A percentile compares a stretch with the other conserved stretches of the same genome.
phyloP scores from a whole-genome alignment of 1,140 invertebrate species.

The Lucilia cuprina region DNA sequence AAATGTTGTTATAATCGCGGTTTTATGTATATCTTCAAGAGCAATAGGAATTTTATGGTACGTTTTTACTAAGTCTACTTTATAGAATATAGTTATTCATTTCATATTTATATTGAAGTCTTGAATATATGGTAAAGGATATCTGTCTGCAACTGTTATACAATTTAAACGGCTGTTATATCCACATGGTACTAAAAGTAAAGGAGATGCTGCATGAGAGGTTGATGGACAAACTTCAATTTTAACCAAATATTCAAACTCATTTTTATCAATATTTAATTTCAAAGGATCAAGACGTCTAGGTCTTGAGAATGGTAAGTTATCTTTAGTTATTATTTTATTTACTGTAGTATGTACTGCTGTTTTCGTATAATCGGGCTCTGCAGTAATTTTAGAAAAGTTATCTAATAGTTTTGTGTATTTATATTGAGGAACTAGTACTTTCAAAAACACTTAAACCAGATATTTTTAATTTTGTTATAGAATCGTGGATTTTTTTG shows the following conservation, averaged over 20 bases:
- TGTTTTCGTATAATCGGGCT: background rate
- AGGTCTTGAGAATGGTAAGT: background rate
- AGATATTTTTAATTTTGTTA: too few relatives aligned
- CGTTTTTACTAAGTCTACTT: background rate
- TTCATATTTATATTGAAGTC: background rate
- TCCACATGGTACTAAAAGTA: conserved; percentile 60
- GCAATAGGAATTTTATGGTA: background rate
- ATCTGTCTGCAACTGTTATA: conserved; percentile 40
- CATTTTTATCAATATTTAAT: conserved; percentile 40
- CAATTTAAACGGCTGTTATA: background rate
- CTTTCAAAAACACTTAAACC: background rate
- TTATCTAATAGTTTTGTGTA: background rate
- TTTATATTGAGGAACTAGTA: background rate
- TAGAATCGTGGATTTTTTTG: too few relatives aligned
- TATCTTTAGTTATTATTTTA: background rate
- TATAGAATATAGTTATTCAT: background rate
- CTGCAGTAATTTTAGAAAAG: background rate
- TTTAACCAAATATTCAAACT: conserved; percentile 51
- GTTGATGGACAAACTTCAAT: conserved; percentile 50
- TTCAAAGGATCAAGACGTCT: background rate
- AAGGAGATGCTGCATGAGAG: conserved; percentile 48
- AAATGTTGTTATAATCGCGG: background rate
- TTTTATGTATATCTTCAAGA: background rate
- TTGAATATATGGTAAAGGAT: conserved; percentile 53
- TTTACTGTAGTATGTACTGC: background rate